Base-by-base conservation (phyloP, 2,797 vertebrate species). In the Crax fasciolata region DNA sequence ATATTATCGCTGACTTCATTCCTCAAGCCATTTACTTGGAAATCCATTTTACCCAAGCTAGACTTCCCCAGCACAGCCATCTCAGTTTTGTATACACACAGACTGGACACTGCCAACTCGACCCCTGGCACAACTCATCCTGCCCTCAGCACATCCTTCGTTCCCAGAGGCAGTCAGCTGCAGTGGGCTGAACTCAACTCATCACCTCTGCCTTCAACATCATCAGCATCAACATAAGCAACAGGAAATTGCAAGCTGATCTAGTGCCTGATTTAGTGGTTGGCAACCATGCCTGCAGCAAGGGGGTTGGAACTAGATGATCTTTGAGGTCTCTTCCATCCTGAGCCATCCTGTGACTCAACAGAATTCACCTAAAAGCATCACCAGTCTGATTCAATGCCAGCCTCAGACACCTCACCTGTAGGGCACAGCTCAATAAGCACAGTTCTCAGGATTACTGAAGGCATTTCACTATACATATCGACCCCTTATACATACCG, bases 391-490 rank as follows among this genome's bases (percentile, higher is more conserved):
- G 46, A 46, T 20, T 21, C 41, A 62, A 20, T 3, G 24, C 5
- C 83, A 59, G 61, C 52, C 72, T 8, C 1, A 8, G 71, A 23
- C 0, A 2, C 46, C 68, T 63, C 54, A 10, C 57, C 54, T 7
- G 0, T 70, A 61, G 62, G 76, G 38, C 79, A 73, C 63, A 70
- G 90, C 44, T 84, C 76, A 4, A 52, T 67, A 71, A 71, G 23
- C 11, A 11, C 27, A 12, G 59, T 1, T 73, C 10, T 1, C 51
- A 14, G 3, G 39, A 25, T 27, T 44, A 18, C 77, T 71, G 6
- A 1, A 39, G 65, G 28, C 27, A 30, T 58, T 80, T 39, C 61
- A 12, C 24, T 23, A 0, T 11, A 32, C 21, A 0, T 20, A 14
- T 8, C 43, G 25, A 14, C 0, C 0, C 35, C 35, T 35, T 35